A percentile compares a stretch with the other conserved stretches of the same genome.
phyloP scores from a whole-genome alignment of 2,888 invertebrate species.

The Elmis aenea region DNA sequence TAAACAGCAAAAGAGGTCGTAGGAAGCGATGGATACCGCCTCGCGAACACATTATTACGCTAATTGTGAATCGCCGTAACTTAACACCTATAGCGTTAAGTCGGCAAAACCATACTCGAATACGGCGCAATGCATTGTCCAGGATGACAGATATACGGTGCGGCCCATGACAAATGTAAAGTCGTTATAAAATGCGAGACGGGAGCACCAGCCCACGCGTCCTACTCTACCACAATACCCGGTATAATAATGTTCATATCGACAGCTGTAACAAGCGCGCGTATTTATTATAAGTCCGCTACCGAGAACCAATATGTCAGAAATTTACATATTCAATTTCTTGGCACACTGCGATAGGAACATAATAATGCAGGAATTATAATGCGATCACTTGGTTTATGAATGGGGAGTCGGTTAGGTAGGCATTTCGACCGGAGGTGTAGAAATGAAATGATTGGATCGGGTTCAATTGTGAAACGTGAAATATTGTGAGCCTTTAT shows the following conservation, averaged over 20 bases:
- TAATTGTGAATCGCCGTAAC: conserved; percentile 43
- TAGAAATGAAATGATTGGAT: too few species aligned
- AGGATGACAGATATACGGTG: conserved; percentile 42
- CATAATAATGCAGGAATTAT: conserved; percentile 11
- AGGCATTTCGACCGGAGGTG: too few species aligned
- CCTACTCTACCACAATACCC: conserved; percentile 28
- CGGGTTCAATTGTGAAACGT: too few species aligned
- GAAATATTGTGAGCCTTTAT: too few species aligned
- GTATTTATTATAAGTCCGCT: conserved; percentile 36
- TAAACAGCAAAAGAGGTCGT: conserved; percentile 24
- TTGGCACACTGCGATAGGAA: conserved; percentile 12
- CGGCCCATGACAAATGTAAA: conserved; percentile 40
- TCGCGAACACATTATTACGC: conserved; percentile 42
- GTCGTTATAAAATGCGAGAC: conserved; percentile 36
- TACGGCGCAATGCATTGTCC: conserved; percentile 38
- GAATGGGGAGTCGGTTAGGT: too few species aligned
- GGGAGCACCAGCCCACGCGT: conserved; percentile 39
- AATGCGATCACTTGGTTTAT: conserved; percentile 4
- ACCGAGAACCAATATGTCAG: conserved; percentile 38
- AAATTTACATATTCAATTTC: conserved; percentile 37
- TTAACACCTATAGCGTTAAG: conserved; percentile 43
- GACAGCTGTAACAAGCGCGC: conserved; percentile 33
- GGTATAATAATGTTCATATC: conserved; percentile 37
- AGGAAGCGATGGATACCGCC: conserved; percentile 31
- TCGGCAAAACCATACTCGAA: conserved; percentile 35